Percentiles rank a stretch among this genome's conserved stretches.
Evolutionary conservation across 2,113 vertebrate genomes (phyloP).

Genomic region (Scophthalmus maximus): DNA sequence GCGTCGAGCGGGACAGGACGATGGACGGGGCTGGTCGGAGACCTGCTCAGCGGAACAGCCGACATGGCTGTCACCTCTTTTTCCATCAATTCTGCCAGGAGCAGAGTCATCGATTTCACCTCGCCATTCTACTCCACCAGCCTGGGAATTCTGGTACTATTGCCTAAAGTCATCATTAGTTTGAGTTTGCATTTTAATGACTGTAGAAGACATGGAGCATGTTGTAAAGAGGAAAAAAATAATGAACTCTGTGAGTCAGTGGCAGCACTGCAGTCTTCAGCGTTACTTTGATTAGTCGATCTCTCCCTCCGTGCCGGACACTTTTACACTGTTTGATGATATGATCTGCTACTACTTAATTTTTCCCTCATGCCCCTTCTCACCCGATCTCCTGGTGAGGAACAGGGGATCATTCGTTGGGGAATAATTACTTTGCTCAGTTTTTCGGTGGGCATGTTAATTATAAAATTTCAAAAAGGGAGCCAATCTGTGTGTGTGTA

Average conservation of each 20-base stretch:
- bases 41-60: constrained; percentile 88
- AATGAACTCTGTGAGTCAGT: constrained; percentile 17
- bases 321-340: constrained; percentile 6
- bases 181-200: constrained; percentile 33
- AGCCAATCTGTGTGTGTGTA: constrained; percentile 20
- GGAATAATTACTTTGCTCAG: constrained; percentile 61
- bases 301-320: constrained; percentile 5
- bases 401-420: constrained; percentile 45
- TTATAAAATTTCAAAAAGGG: constrained; percentile 59
- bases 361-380: constrained; percentile 12
- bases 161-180: constrained; percentile 27
- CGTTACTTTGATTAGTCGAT: constrained; percentile 45
- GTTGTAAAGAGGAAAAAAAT: constrained; percentile 1
- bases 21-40: constrained; percentile 95
- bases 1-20: constrained; percentile 86
- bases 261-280: not conserved
- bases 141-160: constrained; percentile 89
- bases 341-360: constrained; percentile 30
- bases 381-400: constrained; percentile 16
- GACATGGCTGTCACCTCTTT: constrained; percentile 98
- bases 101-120: constrained; percentile 95
- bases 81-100: constrained; percentile 94
- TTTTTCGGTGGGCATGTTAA: constrained; percentile 44
- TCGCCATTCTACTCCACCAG: constrained; percentile 99
- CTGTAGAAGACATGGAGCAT: not conserved